phyloP scores from a whole-genome alignment of 2,113 vertebrate species.

The Strix aluco region DNA sequence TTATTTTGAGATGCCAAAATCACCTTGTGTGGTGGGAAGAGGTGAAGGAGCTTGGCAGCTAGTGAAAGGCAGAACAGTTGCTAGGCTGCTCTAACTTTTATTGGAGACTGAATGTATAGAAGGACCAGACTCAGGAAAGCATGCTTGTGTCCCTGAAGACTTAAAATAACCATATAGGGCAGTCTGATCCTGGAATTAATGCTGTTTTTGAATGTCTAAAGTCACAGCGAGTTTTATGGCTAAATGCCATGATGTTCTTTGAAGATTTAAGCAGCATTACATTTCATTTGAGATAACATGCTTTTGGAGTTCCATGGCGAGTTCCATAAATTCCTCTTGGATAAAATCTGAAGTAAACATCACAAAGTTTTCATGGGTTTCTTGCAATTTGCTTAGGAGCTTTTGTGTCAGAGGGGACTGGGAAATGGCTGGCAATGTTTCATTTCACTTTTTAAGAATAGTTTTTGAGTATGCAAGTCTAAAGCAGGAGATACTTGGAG shows the following conservation, averaged over 20 bases:
- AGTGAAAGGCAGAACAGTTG: not conserved
- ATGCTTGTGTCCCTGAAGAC: not conserved
- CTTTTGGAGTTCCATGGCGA: not conserved
- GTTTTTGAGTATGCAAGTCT: not conserved
- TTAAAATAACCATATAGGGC: not conserved
- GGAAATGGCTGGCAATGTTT: conserved; percentile 35
- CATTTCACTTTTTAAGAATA: conserved; percentile 9
- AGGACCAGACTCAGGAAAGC: not conserved
- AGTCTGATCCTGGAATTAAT: not conserved
- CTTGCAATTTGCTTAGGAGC: conserved; percentile 32
- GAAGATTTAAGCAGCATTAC: conserved; percentile 4
- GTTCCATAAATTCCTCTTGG: conserved; percentile 45
- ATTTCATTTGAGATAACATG: conserved; percentile 20
- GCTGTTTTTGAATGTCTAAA: conserved; percentile 10
- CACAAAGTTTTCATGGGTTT: conserved; percentile 46
- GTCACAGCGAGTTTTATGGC: conserved; percentile 15
- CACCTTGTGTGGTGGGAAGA: not conserved
- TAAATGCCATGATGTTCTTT: not conserved
- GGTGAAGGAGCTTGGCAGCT: not conserved
- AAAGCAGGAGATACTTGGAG: conserved; percentile 13
- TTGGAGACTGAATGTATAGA: not conserved
- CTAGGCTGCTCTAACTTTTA: not conserved
- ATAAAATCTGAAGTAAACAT: conserved; percentile 61
- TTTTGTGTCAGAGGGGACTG: conserved; percentile 3
- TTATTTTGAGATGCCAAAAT: not conserved